Percentiles rank a stretch among this genome's conserved stretches.
phyloP scores from a whole-genome alignment of 1,140 invertebrate genomes.

The Sycophaga agraensis region DNA sequence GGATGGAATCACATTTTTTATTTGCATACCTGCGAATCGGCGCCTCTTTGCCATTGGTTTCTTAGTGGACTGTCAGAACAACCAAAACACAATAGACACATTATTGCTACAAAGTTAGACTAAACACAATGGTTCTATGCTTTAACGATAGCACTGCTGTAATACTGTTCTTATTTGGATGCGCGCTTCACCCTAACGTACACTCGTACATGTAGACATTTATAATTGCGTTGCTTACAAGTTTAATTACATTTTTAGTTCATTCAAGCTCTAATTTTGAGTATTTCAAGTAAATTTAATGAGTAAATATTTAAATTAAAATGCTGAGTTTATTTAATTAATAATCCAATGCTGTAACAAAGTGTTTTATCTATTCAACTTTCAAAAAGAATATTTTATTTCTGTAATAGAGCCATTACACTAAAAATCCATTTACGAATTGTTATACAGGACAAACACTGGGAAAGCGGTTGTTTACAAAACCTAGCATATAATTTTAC shows the following conservation, averaged over 20 bases:
- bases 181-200: not conserved
- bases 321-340: too few relatives aligned
- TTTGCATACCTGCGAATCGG: slow-evolving; percentile 54
- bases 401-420: not conserved
- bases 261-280: too few relatives aligned
- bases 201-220: too few relatives aligned
- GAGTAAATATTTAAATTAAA: too few relatives aligned
- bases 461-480: slow-evolving; percentile 35
- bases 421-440: too few relatives aligned
- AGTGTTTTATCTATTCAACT: not conserved
- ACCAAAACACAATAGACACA: slow-evolving; percentile 47
- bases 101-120: slow-evolving; percentile 40
- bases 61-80: slow-evolving; percentile 54
- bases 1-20: slow-evolving; percentile 41
- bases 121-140: slow-evolving; percentile 33
- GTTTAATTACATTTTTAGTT: too few relatives aligned
- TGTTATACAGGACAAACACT: slow-evolving; percentile 44
- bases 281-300: too few relatives aligned
- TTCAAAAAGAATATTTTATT: not conserved
- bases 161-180: slow-evolving; percentile 14
- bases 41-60: slow-evolving; percentile 52
- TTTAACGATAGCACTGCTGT: slow-evolving; percentile 31
- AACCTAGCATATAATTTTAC: too few relatives aligned
- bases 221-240: too few relatives aligned
- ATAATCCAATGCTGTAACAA: too few relatives aligned